A percentile compares a stretch with the other conserved stretches of the same genome.
These are phyloP conservation scores for Sitobion miscanthi DNA, from an alignment of 1,140 invertebrate species.

Conservation along the genomic window DNA sequence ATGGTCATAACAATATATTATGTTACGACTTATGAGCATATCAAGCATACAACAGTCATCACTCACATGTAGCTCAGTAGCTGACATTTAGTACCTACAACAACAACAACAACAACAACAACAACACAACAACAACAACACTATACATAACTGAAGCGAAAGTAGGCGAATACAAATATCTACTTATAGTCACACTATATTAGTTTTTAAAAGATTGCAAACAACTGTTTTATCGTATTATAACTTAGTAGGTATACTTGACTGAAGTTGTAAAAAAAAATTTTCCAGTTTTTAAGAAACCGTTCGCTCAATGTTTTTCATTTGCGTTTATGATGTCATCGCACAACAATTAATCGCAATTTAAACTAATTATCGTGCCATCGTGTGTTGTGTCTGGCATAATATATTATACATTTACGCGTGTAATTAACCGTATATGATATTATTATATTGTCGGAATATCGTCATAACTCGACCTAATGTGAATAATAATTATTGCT, in stretches of 20 bases:
- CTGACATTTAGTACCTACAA: not conserved
- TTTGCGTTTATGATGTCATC: not conserved
- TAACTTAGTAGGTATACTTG: not conserved
- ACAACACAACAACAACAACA: not conserved
- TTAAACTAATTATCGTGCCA: not conserved
- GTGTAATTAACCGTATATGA: not conserved
- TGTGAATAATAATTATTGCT: too few relatives aligned
- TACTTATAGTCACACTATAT: not conserved
- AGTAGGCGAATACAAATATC: not conserved
- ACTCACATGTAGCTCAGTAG: not conserved
- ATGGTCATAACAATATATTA: too few relatives aligned
- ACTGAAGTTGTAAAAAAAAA: not conserved
- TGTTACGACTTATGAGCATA: not conserved
- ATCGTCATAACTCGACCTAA: not conserved
- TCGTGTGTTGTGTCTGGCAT: not conserved
- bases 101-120: not conserved
- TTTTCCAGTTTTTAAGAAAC: not conserved
- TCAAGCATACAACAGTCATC: not conserved
- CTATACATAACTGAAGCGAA: not conserved
- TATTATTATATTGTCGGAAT: not conserved
- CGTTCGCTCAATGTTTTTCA: not conserved
- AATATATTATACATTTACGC: not conserved
- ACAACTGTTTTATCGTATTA: not conserved
- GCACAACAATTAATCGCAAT: not conserved
- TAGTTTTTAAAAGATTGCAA: not conserved